Conservation (phyloP, 2,888 invertebrate species). For the Cantharis rustica region DNA sequence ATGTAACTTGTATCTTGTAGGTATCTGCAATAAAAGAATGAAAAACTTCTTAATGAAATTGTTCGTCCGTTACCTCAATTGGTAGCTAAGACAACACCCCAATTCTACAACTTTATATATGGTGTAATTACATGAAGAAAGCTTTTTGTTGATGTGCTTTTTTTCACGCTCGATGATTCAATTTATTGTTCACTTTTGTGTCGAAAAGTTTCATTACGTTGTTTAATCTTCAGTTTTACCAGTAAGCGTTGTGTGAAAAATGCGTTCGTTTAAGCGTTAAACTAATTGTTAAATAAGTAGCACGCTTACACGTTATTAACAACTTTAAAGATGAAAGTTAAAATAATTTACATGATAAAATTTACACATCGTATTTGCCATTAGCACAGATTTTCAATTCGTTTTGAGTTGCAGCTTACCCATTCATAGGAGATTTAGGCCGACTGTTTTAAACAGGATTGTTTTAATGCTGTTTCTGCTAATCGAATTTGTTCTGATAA, state of each 20-base stretch:
- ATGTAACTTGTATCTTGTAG: not conserved
- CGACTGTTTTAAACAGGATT: slow-evolving; percentile 60
- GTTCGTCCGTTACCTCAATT: slow-evolving; percentile 26
- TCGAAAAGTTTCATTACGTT: not conserved
- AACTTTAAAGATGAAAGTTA: slow-evolving; percentile 10
- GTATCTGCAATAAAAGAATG: not conserved
- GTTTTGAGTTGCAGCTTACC: slow-evolving; percentile 36
- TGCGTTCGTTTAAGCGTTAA: not conserved
- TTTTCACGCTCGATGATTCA: slow-evolving; percentile 35
- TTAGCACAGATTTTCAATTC: slow-evolving; percentile 38
- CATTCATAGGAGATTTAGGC: slow-evolving; percentile 44
- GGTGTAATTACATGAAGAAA: slow-evolving; percentile 32
- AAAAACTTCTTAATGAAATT: slow-evolving; percentile 22
- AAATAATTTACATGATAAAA: slow-evolving; percentile 20
- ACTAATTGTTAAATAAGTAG: not conserved
- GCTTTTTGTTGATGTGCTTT: slow-evolving; percentile 31
- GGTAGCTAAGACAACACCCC: slow-evolving; percentile 33
- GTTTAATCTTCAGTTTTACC: not conserved
- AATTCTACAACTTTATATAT: slow-evolving; percentile 27
- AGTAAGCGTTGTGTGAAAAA: not conserved
- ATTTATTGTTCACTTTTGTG: slow-evolving; percentile 40
- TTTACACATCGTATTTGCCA: slow-evolving; percentile 23
- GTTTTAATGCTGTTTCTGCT: slow-evolving; percentile 65
- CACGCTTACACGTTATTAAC: not conserved
- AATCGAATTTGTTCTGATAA: slow-evolving; percentile 61